These are phyloP conservation scores for western clawed frog (Xenopus tropicalis) DNA, from an alignment of 2,113 vertebrate species.

Conservation along the genomic window UCB_Xtro_10.0 CM004451.2:1814501-1815000, in stretches of 20 bases:
- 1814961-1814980: no score
- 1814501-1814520: slow-evolving; percentile 12
- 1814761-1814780: not conserved
- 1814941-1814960: no score
- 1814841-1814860: not conserved
- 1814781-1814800: not conserved
- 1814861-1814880: slow-evolving; percentile 23
- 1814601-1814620: not conserved
- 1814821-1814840: slow-evolving; percentile 14
- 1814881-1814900: not conserved
- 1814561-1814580: no score
- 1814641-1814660: not conserved
- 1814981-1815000: no score
- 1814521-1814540: slow-evolving; percentile 37
- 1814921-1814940: no score
- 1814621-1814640: slow-evolving; percentile 6
- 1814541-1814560: not conserved
- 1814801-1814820: slow-evolving; percentile 26
- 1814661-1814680: not conserved
- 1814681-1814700: slow-evolving; percentile 10
- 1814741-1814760: no score
- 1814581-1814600: no score
- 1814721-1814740: not conserved
- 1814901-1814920: no score
- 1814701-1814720: not conserved